Conservation (phyloP, 1,140 invertebrate species). For the Meloidogyne exigua region DNA sequence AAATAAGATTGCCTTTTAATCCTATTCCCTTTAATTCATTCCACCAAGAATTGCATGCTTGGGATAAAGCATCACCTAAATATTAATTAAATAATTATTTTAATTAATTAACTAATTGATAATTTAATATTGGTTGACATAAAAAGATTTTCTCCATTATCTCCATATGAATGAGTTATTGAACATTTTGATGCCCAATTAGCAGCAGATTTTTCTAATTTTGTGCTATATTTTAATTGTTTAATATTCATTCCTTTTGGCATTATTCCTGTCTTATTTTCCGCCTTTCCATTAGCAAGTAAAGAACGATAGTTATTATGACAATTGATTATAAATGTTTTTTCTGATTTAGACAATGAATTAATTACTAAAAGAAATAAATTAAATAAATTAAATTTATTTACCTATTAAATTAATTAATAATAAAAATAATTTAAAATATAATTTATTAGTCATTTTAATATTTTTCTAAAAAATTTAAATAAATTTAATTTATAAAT, state of each 20-base stretch:
- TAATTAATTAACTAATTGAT: background rate
- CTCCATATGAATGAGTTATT: background rate
- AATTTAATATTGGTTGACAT: background rate
- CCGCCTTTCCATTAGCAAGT: background rate
- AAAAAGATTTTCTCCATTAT: constrained; percentile 9
- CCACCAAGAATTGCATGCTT: constrained; percentile 14
- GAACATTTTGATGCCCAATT: constrained; percentile 10
- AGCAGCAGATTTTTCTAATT: background rate
- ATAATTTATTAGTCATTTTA: no score
- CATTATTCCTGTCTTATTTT: constrained; percentile 2
- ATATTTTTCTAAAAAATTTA: no score
- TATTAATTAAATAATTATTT: background rate
- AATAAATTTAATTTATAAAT: no score
- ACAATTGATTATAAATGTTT: background rate
- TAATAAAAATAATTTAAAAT: no score
- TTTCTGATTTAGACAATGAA: background rate
- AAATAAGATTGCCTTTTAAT: background rate
- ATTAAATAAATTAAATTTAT: no score
- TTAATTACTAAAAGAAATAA: background rate
- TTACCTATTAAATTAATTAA: no score
- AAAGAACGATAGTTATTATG: constrained; percentile 6
- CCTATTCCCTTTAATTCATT: background rate
- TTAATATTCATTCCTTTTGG: background rate
- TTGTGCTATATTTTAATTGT: background rate
- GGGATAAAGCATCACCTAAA: background rate